Evolutionary conservation across 2,888 invertebrate genomes (phyloP).

Genomic region (Spilarctia lutea): DNA sequence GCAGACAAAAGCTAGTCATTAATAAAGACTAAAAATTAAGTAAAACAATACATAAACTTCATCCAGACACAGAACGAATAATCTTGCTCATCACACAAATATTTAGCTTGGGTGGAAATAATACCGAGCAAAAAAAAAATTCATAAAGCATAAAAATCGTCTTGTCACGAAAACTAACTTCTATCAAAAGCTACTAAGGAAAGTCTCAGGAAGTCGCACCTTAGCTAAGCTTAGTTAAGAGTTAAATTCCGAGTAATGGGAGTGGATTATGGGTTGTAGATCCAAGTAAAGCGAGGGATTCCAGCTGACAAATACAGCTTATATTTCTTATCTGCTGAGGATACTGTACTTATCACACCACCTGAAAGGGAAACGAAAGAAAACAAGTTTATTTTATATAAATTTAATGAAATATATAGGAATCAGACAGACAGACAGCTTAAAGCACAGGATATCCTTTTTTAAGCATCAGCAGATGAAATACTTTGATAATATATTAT

Average conservation of each 20-base stretch:
- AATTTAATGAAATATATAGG: no score
- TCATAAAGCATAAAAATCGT: not conserved
- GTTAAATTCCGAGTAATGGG: not conserved
- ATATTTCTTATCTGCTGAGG: not conserved
- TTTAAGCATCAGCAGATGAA: no score
- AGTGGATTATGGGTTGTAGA: not conserved
- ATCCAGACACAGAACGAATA: no score
- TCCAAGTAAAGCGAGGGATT: not conserved
- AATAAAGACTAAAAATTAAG: no score
- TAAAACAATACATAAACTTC: no score
- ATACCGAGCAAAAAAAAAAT: not conserved
- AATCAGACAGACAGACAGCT: no score
- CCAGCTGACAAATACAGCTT: constrained; percentile 1
- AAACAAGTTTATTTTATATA: not conserved
- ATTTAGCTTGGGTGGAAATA: no score
- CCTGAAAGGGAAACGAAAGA: not conserved
- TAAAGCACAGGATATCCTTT: no score
- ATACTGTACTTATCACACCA: not conserved
- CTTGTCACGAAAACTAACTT: not conserved
- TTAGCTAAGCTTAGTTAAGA: not conserved
- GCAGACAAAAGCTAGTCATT: no score
- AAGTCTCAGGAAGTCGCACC: not conserved
- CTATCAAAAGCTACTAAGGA: not conserved
- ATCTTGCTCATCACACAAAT: no score
- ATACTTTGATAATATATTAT: no score